These are phyloP conservation scores for Stictonetta naevosa DNA, from an alignment of 2,113 vertebrate species.

Conservation along the genomic window DNA sequence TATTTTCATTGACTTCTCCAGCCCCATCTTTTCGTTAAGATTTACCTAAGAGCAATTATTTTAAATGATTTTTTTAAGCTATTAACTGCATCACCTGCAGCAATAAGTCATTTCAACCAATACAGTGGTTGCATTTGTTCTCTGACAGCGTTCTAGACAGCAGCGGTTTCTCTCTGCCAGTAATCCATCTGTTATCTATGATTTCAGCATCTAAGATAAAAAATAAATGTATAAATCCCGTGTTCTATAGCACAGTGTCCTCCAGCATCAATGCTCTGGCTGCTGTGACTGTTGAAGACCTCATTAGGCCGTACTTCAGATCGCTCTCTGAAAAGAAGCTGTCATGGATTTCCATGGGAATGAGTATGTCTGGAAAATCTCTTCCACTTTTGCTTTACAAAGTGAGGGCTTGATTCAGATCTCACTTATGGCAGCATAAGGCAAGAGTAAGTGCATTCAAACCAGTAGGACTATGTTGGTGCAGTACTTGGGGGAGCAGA, in stretches of 20 bases:
- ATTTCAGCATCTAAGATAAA: background rate
- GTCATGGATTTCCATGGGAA: conserved; percentile 87
- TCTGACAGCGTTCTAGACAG: background rate
- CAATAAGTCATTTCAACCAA: background rate
- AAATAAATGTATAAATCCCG: background rate
- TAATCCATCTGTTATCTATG: background rate
- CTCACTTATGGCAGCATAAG: background rate
- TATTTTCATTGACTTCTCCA: background rate
- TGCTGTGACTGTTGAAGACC: conserved; percentile 89
- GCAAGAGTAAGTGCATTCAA: background rate
- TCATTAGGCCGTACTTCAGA: conserved; percentile 78
- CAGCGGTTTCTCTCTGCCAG: background rate
- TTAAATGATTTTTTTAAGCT: background rate
- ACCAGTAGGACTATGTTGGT: background rate
- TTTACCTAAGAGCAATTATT: background rate
- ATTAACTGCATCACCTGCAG: background rate
- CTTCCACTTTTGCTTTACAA: conserved; percentile 1
- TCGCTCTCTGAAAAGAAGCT: conserved; percentile 78
- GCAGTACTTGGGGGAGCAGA: background rate
- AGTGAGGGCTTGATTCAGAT: background rate
- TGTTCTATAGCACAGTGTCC: conserved; percentile 84
- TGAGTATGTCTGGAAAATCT: conserved; percentile 80
- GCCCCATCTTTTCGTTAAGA: background rate
- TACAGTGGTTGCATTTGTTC: background rate
- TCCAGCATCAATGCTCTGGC: conserved; percentile 92